Base-by-base conservation (phyloP, 2,888 invertebrate species). In the Zygogramma bicolorata region DNA sequence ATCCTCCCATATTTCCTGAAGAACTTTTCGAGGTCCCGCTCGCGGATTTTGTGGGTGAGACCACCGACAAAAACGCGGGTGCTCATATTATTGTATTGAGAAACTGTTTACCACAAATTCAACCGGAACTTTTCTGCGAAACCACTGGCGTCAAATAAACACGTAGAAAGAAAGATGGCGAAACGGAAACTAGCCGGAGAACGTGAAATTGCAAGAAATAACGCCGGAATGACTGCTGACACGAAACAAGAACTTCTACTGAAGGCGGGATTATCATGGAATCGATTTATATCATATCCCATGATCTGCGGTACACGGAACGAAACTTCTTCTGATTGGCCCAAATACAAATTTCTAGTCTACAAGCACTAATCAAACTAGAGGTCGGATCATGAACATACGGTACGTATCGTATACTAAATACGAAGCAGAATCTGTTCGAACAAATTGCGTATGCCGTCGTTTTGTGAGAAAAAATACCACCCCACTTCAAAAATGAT, bases 1-100 rank as follows among this genome's bases (percentile, higher is more conserved):
- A 95, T 95, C 87, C 95, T 91, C 79, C 98, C 98, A 89, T 96
- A 97, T 80, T 97, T 97, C 89, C 95, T 94, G 90, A 98, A 98
- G 89, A 98, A 98, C 85, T 95, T 94, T 88, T 98, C 98, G 83
- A 98, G 90, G 88, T 98, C 98, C 81, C 96, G 92, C 88, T 98
- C 97, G 81, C 97, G 91, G 72, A 95, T 95, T 78, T 94, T 94
- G 87, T 95, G 94, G 46, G 95, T 94, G 83, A 95, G 89, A 81
- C 95, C 95, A 81, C 95, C 95, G 82, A 95, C 95, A 89, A 95
- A 95, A 80, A 95, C 95, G 85, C 95, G 90, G 84, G 95, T 95
- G 83, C 94, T 94, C 89, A 95, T 87, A 62, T 65, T 74, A 8
- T 6, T 7, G 10, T n/a, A 2, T 53, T 27, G 10, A 53, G 27